These are phyloP conservation scores for Scaptomyza reducta DNA, from an alignment of 2,888 invertebrate genomes.

Conservation along the genomic window DNA sequence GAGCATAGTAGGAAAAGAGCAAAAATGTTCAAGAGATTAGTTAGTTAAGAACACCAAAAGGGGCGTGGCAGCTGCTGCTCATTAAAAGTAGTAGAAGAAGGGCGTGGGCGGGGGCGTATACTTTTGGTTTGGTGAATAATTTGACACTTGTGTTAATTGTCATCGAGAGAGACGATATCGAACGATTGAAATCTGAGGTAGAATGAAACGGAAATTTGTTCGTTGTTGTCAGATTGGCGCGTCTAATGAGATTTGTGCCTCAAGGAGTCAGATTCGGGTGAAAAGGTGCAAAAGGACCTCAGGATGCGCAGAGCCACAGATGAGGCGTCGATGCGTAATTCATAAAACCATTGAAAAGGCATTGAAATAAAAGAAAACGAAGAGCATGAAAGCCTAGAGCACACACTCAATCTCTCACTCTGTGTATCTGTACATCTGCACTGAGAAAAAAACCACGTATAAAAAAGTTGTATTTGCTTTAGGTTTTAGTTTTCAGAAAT, in stretches of 20 bases:
- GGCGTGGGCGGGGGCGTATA: constrained; percentile 40
- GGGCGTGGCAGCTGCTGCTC: constrained; percentile 28
- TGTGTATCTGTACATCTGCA: constrained; percentile 12
- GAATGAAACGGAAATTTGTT: background rate
- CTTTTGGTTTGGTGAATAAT: constrained; percentile 70
- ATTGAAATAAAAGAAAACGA: constrained; percentile 21
- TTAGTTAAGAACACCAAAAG: background rate
- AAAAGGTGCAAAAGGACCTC: constrained; percentile 33
- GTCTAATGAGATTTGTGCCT: constrained; percentile 70
- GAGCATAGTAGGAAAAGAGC: too few relatives aligned
- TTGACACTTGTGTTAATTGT: constrained; percentile 79
- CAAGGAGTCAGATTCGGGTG: constrained; percentile 50
- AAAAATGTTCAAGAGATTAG: background rate
- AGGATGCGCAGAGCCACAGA: background rate
- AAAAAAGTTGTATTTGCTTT: background rate
- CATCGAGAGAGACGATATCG: constrained; percentile 35
- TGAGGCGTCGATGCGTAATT: constrained; percentile 79
- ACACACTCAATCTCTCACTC: constrained; percentile 13
- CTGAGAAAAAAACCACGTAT: background rate
- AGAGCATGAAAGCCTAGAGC: constrained; percentile 3
- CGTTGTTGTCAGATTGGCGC: constrained; percentile 53
- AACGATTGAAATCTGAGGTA: constrained; percentile 56
- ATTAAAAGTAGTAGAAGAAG: constrained; percentile 7
- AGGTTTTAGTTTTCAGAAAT: too few relatives aligned
- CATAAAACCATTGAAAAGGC: constrained; percentile 79